A percentile compares a stretch with the other conserved stretches of the same genome.
Conservation (phyloP, 2,888 invertebrate genomes). For the Clanis bilineata region DNA sequence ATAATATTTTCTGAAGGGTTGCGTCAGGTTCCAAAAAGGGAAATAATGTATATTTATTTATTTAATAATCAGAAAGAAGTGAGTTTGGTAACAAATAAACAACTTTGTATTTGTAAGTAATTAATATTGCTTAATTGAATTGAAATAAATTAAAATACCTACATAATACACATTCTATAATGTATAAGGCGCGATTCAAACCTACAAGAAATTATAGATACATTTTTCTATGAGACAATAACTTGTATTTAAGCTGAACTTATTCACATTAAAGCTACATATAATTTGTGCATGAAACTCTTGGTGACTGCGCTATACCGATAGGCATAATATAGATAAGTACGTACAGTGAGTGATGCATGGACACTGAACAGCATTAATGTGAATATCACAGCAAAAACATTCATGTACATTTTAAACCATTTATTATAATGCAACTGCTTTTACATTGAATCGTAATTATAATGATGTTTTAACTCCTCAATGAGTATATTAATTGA, state of each 20-base stretch:
- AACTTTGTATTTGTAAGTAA: slow-evolving; percentile 72
- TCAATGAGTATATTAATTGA: slow-evolving; percentile 36
- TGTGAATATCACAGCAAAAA: slow-evolving; percentile 34
- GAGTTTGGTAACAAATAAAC: slow-evolving; percentile 49
- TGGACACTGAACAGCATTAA: slow-evolving; percentile 26
- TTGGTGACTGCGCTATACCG: neutral
- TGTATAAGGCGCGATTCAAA: slow-evolving; percentile 56
- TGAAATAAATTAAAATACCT: slow-evolving; percentile 74
- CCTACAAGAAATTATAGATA: slow-evolving; percentile 43
- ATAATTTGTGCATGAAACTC: slow-evolving; percentile 20
- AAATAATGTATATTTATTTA: too few species aligned
- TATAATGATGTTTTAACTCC: slow-evolving; percentile 33
- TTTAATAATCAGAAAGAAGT: slow-evolving; percentile 39
- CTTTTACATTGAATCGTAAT: slow-evolving; percentile 29
- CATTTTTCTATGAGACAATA: slow-evolving; percentile 27
- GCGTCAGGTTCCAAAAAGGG: too few species aligned
- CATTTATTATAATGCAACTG: slow-evolving; percentile 23
- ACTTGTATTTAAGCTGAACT: slow-evolving; percentile 31
- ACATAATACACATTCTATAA: slow-evolving; percentile 62
- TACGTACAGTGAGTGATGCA: neutral
- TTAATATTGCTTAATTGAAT: slow-evolving; percentile 79
- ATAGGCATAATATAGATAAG: neutral
- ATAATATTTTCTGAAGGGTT: too few species aligned
- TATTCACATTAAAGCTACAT: slow-evolving; percentile 39
- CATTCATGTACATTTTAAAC: slow-evolving; percentile 6